Conservation (phyloP, 1,140 invertebrate genomes). For the Apolygus lucorum region DNA sequence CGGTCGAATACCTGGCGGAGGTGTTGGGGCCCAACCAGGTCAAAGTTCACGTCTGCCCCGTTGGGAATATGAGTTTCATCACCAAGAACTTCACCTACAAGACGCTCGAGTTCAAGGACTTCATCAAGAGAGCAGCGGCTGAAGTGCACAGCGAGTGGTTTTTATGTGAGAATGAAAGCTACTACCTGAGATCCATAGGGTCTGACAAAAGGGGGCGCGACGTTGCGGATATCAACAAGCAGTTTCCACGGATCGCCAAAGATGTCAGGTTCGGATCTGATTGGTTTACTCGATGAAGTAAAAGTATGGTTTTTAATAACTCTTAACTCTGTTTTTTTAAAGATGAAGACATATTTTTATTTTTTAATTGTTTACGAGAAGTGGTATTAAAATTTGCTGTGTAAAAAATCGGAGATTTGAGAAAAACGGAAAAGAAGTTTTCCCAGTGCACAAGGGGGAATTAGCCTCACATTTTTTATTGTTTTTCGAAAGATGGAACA, state of each 20-base stretch:
- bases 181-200: conserved; percentile 49
- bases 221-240: conserved; percentile 43
- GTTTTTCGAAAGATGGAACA: no score
- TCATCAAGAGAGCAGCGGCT: conserved; percentile 41
- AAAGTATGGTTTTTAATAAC: no score
- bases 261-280: no score
- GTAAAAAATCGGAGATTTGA: no score
- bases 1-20: conserved; percentile 42
- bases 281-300: no score
- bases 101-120: conserved; percentile 43
- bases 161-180: conserved; percentile 41
- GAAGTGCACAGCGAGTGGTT: conserved; percentile 39
- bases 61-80: conserved; percentile 46
- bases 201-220: conserved; percentile 45
- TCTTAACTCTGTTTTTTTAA: no score
- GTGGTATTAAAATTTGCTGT: no score
- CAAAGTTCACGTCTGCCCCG: conserved; percentile 46
- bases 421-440: no score
- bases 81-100: conserved; percentile 51
- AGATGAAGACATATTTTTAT: no score
- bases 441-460: no score
- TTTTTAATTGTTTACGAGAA: no score
- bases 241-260: conserved; percentile 44
- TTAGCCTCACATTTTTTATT: no score
- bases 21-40: conserved; percentile 40